Evolutionary conservation across 2,888 invertebrate genomes (phyloP).

Genomic region (Cryptocheilus praepositus): DNA sequence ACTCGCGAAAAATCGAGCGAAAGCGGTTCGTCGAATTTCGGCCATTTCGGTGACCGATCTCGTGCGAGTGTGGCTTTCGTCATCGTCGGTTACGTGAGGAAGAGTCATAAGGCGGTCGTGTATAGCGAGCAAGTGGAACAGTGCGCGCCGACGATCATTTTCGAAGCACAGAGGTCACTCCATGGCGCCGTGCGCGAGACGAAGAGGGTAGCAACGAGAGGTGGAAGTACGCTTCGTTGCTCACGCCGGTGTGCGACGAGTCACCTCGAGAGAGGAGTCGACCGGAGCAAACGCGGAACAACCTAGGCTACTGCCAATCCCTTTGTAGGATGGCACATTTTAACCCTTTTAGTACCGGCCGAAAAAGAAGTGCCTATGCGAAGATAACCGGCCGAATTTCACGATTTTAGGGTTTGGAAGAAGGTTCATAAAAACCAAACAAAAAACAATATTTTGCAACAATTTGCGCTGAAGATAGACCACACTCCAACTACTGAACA

Average conservation of each 20-base stretch:
- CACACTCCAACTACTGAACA: too few species aligned
- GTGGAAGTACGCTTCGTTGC: constrained; percentile 74
- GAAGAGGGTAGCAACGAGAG: constrained; percentile 64
- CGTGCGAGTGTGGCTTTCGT: constrained; percentile 39
- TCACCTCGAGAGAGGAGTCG: constrained; percentile 29
- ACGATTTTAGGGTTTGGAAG: too few species aligned
- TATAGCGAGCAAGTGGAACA: constrained; percentile 49
- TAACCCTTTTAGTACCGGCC: too few species aligned
- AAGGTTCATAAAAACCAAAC: too few species aligned
- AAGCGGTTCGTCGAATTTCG: constrained; percentile 42
- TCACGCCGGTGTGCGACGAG: constrained; percentile 52
- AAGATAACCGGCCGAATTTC: too few species aligned
- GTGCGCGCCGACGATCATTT: constrained; percentile 34
- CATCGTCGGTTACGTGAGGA: constrained; percentile 37
- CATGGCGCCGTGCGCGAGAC: constrained; percentile 14
- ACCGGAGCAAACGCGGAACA: constrained; percentile 25
- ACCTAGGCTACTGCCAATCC: background rate
- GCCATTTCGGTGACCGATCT: constrained; percentile 12
- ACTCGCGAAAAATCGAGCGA: too few species aligned
- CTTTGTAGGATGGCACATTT: too few species aligned
- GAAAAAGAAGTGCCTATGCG: too few species aligned
- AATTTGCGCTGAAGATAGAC: too few species aligned
- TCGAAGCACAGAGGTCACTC: constrained; percentile 64
- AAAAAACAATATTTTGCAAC: too few species aligned
- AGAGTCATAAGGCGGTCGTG: constrained; percentile 8